phyloP scores from a whole-genome alignment of 2,113 vertebrate species.

The Struthio camelus region DNA sequence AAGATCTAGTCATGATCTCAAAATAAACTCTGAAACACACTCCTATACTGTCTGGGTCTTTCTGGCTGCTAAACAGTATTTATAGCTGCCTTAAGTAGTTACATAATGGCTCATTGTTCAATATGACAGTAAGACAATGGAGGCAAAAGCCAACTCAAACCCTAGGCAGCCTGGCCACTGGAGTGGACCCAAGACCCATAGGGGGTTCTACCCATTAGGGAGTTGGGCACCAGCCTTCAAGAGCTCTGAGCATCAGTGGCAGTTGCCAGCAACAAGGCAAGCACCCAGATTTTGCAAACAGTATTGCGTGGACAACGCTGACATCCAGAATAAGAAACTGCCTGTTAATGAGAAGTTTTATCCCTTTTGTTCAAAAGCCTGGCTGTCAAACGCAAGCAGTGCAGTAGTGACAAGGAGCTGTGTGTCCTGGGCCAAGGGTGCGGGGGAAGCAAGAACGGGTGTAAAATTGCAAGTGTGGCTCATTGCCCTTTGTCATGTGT shows the following conservation, averaged over 20 bases:
- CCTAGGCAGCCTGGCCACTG: neutral
- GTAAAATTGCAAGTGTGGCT: neutral
- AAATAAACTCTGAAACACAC: neutral
- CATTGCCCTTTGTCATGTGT: neutral
- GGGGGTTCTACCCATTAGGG: neutral
- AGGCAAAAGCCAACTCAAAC: neutral
- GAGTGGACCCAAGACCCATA: neutral
- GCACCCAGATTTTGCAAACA: neutral
- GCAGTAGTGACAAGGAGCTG: neutral
- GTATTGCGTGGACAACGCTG: neutral
- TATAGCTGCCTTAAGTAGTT: neutral
- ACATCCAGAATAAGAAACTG: neutral
- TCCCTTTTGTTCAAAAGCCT: neutral
- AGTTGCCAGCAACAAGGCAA: neutral
- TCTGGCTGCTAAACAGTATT: neutral
- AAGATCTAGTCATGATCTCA: neutral
- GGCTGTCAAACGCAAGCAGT: neutral
- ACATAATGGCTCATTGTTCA: neutral
- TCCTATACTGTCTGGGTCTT: neutral
- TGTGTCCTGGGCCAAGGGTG: neutral
- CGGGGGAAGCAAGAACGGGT: neutral
- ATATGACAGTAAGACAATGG: neutral
- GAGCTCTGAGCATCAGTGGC: neutral
- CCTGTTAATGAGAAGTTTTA: neutral
- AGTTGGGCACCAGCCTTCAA: neutral